Base-by-base conservation (phyloP, 2,113 vertebrate genomes). In the Semicossyphus pulcher region DNA sequence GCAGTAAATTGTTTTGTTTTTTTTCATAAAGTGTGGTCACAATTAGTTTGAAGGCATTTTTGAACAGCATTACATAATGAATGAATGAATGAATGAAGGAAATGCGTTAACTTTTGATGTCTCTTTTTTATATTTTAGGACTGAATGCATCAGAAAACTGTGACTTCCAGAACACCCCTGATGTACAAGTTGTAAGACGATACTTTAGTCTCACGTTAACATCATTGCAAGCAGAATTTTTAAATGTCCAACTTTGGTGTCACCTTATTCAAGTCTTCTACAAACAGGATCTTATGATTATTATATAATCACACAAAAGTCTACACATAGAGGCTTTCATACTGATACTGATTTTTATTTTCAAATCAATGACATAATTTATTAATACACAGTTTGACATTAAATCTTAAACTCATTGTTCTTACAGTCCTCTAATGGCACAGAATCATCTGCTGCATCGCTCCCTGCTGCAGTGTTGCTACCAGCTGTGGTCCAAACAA, bases 91-190 rank as follows among this genome's bases (percentile, higher is more conserved):
- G n/a, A n/a, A n/a, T n/a, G n/a, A n/a, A n/a, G 11, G 2, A 45
- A 67, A 18, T 4, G 4, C 34, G 58, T 2, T 12, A 41, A 59
- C 48, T 18, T 41, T 54, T 42, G 4, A 59, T 76, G 48, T 59
- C n/a, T 36, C 23, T 83, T 20, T 31, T 70, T 61, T n/a, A n/a
- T n/a, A n/a, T 75, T 0, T 25, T 80, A 98, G 97, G 97, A 41
- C 89, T 99, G 53, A 96, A 94, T 65, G 94, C 93, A 66, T 84
- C 92, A 0, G 92, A 95, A 52, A 90, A 78, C 77, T 73, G 76
- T 23, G 78, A 83, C 65, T 56, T 89, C 31, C 94, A 93, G 23
- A 95, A 95, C 86, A 92, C 91, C 67, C 97, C 97, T 85, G 97
- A 99, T 95, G 97, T 99, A 93, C 71, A 8, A n/a, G 10, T 20